Base-by-base conservation (phyloP, 2,888 invertebrate genomes). In the Torymus texanus region DNA sequence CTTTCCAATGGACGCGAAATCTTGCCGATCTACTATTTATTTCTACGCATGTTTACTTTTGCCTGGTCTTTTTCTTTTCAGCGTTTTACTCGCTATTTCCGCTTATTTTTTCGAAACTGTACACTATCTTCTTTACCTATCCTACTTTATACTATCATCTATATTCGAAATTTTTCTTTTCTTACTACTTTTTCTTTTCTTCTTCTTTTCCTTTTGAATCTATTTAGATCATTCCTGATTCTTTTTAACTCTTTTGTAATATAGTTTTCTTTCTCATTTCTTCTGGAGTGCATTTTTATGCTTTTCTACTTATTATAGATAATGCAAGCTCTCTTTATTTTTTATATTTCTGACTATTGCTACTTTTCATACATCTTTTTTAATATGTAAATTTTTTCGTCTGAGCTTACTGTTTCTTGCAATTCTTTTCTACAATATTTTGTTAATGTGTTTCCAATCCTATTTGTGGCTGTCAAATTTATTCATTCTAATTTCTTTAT, bases 21-120 rank as follows among this genome's bases (percentile, higher is more conserved):
- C 68, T 78, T 78, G 68, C 68, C 78, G 55, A 51, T 67, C 58
- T 21, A 65, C 21, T 65, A 14, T 75, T 65, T 78, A 79, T 59
- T 75, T 78, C 10, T 63, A 56, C 5, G n/a, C 58, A 59, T 75
- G 58, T 24, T 29, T 79, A n/a, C 75, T 81, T 12, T 24, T 79
- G 50, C 72, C 81, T 13, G 65, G 75, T 55, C 74, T 81, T 55
- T 68, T 75, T 4, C 51, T 73, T 59, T 65, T 79, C 66, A 81
- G 79, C 61, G 72, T 75, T 62, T 18, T 72, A 12, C 78, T 81
- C 12, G 77, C 77, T 50, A 51, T 81, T 2, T 72, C 72, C n/a
- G 79, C 77, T 14, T 78, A 79, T 62, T 79, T 78, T 56, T 81
- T 72, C 21, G 66, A 78, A 72, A 21, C 77, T 75, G 72, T 81